A percentile compares a stretch with the other conserved stretches of the same genome.
Evolutionary conservation across 2,888 invertebrate species (phyloP).

Genomic region (Miltochrista miniata): DNA sequence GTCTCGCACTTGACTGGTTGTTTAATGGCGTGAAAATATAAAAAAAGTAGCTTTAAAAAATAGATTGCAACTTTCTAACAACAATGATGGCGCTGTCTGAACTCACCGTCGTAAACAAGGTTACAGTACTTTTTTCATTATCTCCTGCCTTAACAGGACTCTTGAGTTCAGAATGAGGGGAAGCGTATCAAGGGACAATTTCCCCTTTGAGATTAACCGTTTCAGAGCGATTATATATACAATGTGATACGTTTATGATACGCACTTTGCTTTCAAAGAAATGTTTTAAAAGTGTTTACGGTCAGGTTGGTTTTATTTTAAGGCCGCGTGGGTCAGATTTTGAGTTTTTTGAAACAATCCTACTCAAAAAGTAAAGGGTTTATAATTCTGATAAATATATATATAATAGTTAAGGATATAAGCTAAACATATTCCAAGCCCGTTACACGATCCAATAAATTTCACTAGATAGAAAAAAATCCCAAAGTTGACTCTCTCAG

Average conservation of each 20-base stretch:
- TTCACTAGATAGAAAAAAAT: too few species aligned
- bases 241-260: constrained; percentile 40
- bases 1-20: too few species aligned
- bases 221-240: constrained; percentile 42
- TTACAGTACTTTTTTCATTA: constrained; percentile 38
- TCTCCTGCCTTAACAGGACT: constrained; percentile 31
- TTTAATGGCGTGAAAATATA: too few species aligned
- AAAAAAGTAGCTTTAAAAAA: too few species aligned
- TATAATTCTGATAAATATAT: too few species aligned
- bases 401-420: too few species aligned
- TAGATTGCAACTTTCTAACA: constrained; percentile 13
- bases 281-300: constrained; percentile 24
- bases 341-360: neutral
- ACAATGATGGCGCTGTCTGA: constrained; percentile 18
- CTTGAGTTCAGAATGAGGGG: constrained; percentile 46
- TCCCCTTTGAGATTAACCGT: constrained; percentile 61
- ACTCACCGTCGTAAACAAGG: constrained; percentile 30
- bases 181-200: constrained; percentile 68
- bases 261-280: constrained; percentile 39
- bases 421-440: too few species aligned
- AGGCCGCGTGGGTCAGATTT: neutral
- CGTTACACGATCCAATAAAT: too few species aligned
- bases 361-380: too few species aligned
- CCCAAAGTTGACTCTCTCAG: too few species aligned
- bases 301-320: constrained; percentile 10